Base-by-base conservation (phyloP, 2,113 vertebrate genomes). In the Prochilodus magdalenae region DNA sequence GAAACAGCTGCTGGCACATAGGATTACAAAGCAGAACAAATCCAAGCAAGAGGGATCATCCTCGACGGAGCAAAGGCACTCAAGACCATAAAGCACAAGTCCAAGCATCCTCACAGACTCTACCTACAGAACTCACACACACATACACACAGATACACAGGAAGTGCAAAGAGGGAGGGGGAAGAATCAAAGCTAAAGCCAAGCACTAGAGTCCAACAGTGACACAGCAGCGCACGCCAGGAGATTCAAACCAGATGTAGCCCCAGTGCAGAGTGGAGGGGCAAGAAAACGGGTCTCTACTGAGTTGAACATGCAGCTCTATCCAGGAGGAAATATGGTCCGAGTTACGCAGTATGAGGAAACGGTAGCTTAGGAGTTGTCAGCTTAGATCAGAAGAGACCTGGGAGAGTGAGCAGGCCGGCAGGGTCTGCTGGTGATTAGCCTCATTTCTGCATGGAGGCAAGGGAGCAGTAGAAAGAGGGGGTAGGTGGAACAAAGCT, bases 311-410 rank as follows among this genome's bases (percentile, higher is more conserved):
- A 83, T 88, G 89, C 90, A 84, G 85, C 89, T 87, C 69, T 67
- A 84, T 86, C 3, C 4, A 88, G 27, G 55, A 82, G 82, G 86
- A 91, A 96, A 96, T 95, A 90, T 96, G 95, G 94, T 94, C 92
- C 81, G 92, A 94, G 94, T 95, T 96, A 96, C 92, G 88, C 86
- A 83, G 90, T 78, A 90, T 87, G 90, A 95, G 95, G 95, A 96
- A 96, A 96, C 92, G 85, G 95, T 95, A 95, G 94, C 95, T 95
- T 93, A 92, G 89, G 88, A 95, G 92, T 92, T 95, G 95, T 96
- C 95, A 94, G 93, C 89, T 94, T 88, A 71, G 84, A 94, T 95
- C 94, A 96, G 93, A 94, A 90, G 81, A 89, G 89, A 89, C 81
- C 84, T 76, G 53, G 79, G 57, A 57, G 81, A 30, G 55, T 2